Conservation (phyloP, 2,888 invertebrate genomes). For the Belgica antarctica region DNA sequence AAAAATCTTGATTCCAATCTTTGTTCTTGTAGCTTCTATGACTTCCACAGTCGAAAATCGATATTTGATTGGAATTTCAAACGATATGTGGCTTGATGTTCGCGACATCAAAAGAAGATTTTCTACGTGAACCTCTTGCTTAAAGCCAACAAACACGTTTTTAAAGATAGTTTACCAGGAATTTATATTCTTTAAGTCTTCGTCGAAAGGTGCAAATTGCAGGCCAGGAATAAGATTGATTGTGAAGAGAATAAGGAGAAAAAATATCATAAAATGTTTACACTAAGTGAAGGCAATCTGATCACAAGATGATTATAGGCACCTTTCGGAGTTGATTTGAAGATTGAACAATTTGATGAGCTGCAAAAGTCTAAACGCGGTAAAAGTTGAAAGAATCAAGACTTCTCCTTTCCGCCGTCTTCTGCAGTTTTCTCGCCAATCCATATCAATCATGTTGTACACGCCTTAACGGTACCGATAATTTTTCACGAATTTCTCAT, state of each 20-base stretch:
- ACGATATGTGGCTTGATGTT: no score
- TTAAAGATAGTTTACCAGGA: no score
- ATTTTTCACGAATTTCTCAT: not conserved
- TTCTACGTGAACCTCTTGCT: no score
- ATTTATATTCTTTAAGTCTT: not conserved
- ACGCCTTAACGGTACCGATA: constrained; percentile 8
- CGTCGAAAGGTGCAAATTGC: not conserved
- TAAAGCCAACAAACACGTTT: no score
- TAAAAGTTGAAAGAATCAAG: constrained; percentile 18
- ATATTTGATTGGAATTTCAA: no score
- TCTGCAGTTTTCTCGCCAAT: not conserved
- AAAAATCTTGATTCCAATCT: no score
- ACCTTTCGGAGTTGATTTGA: not conserved
- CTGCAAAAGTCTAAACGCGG: constrained; percentile 19
- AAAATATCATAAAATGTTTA: not conserved
- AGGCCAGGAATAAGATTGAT: not conserved
- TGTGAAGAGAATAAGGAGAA: not conserved
- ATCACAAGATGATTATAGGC: not conserved
- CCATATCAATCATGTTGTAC: not conserved
- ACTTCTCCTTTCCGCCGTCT: no score
- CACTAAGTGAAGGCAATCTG: not conserved
- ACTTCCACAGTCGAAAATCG: no score
- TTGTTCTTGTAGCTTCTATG: no score
- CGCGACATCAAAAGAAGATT: no score
- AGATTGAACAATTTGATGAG: constrained; percentile 38